These are phyloP conservation scores for Rallus limicola DNA, from an alignment of 2,113 vertebrate species.

Conservation along the genomic window DNA sequence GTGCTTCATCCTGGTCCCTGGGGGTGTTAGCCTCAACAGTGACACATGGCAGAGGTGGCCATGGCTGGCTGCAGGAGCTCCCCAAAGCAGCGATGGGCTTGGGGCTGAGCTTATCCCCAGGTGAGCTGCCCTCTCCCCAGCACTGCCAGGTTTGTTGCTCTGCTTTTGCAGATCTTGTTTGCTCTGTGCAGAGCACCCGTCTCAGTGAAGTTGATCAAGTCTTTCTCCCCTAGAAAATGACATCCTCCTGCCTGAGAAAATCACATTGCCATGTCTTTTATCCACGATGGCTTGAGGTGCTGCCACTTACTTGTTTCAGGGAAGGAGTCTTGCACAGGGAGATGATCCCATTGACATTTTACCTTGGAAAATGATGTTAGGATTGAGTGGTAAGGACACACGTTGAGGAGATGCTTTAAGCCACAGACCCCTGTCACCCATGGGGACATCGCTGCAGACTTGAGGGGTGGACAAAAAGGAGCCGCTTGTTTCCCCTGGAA, in stretches of 20 bases:
- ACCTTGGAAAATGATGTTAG: not conserved
- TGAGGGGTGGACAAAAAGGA: not conserved
- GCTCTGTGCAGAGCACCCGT: not conserved
- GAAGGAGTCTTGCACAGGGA: not conserved
- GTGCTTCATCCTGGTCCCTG: not conserved
- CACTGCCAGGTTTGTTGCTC: not conserved
- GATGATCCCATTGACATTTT: not conserved
- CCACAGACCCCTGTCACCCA: not conserved
- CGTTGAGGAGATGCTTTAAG: not conserved
- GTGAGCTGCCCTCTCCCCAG: not conserved
- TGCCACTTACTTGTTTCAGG: not conserved
- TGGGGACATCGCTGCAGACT: not conserved
- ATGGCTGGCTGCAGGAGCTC: not conserved
- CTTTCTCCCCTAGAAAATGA: not conserved
- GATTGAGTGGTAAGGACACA: not conserved
- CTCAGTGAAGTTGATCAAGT: not conserved
- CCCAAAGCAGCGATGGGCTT: rapidly evolving
- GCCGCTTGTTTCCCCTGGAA: rapidly evolving
- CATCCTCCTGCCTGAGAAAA: not conserved
- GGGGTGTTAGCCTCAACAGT: not conserved
- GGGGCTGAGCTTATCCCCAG: not conserved
- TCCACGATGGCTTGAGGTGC: not conserved
- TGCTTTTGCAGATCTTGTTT: not conserved
- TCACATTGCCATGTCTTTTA: not conserved
- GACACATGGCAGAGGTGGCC: not conserved